Evolutionary conservation across 2,888 invertebrate species (phyloP), one percentile per base, ranked within the genome.

Genomic region (Tortrix viridana): DNA sequence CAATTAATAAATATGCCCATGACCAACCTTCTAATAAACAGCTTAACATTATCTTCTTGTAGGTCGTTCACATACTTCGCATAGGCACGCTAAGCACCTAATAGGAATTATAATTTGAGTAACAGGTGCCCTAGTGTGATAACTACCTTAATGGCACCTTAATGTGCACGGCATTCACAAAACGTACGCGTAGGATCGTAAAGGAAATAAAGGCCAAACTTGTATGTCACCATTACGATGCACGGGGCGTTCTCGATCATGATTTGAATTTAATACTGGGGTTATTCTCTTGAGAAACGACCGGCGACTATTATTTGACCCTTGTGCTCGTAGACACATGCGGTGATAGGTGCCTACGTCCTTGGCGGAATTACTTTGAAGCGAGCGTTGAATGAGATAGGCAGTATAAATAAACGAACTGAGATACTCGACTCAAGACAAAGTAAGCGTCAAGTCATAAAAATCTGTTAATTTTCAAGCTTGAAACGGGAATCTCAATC

Each of bases 191-290:
- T 23, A 46, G 56, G 57, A 46, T 63, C 53, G 57, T 47, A 47
- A 56, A 38, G 32, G 41, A 20, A 9, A 47, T 58, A 66, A 63
- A 65, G 66, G 64, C 43, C 60, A 65, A 60, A 57, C 57, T 60
- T 54, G 44, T 66, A 22, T 66, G 66, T 56, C 66, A n/a, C 57
- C 9, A 66, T 66, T 65, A 58, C 49, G 18, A 66, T 66, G 64
- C 60, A 20, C 7, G 19, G 14, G 5, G 16, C 55, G 65, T 54
- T 22, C n/a, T 20, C 20, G 20, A 47, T 37, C 57, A 65, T 61
- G 57, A 52, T 57, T 37, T 46, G 63, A 63, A 58, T 63, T 58
- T 58, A 63, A 53, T 58, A 52, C 44, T 52, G 50, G 32, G 32
- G 32, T 32, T 32, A 32, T 32, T 32, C 32, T 32, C 7, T 22